Conservation (phyloP, 1,140 invertebrate species). For the Bilobella aurantiaca region DNA sequence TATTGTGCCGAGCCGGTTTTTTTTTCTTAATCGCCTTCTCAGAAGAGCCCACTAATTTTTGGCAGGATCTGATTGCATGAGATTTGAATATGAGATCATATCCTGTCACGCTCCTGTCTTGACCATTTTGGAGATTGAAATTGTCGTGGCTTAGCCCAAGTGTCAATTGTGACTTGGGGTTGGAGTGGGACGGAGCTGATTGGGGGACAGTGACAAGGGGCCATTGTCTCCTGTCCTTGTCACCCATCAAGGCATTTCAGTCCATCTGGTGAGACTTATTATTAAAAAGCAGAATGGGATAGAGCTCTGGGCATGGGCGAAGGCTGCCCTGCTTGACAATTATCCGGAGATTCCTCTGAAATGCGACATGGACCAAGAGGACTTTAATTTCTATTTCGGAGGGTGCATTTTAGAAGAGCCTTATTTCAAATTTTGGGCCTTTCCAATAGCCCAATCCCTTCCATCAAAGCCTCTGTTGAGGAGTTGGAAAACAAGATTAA, state of each 20-base stretch:
- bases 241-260: background rate
- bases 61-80: no score
- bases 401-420: background rate
- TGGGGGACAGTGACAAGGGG: no score
- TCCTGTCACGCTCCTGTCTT: background rate
- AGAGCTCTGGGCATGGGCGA: background rate
- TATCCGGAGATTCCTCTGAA: background rate
- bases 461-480: background rate
- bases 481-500: constrained; percentile 24
- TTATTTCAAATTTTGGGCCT: no score
- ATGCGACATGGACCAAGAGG: background rate
- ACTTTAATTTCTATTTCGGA: background rate
- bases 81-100: background rate
- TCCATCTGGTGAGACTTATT: background rate
- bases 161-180: background rate
- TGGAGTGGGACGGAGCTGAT: background rate
- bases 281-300: background rate
- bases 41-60: background rate
- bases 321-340: background rate
- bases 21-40: background rate
- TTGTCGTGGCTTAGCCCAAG: background rate
- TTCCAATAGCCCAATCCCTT: no score
- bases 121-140: background rate
- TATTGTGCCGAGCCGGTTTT: background rate
- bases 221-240: background rate